Evolutionary conservation across 1,140 invertebrate species (phyloP).

Genomic region (Sweltsa coloradensis): DNA sequence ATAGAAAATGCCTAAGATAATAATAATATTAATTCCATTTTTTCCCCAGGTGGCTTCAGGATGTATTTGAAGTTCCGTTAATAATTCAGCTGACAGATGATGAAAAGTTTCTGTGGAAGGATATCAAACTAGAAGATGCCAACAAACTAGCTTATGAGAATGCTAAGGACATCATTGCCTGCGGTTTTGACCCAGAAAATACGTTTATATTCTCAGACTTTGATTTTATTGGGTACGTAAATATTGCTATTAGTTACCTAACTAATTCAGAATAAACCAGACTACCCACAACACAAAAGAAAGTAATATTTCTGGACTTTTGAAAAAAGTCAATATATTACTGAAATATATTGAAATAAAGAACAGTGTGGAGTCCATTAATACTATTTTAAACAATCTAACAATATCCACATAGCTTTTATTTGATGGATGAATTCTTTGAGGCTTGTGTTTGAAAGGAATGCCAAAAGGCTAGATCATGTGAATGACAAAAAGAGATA

Average conservation of each 20-base stretch:
- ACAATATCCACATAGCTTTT: no score
- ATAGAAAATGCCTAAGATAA: no score
- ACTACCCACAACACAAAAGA: background rate
- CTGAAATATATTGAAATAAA: background rate
- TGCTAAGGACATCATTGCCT: slow-evolving; percentile 96
- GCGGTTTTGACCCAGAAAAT: slow-evolving; percentile 91
- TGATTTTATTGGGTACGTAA: slow-evolving; percentile 78
- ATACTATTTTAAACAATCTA: no score
- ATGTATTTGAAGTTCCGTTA: slow-evolving; percentile 92
- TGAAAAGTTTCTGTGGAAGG: slow-evolving; percentile 97
- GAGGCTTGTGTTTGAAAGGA: no score
- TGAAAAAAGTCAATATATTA: no score
- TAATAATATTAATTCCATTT: no score
- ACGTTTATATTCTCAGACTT: slow-evolving; percentile 97
- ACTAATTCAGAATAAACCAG: slow-evolving; percentile 1
- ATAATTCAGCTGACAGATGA: slow-evolving; percentile 97
- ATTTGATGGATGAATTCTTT: no score
- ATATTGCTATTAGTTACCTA: no score
- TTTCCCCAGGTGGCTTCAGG: slow-evolving; percentile 82
- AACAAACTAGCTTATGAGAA: slow-evolving; percentile 79
- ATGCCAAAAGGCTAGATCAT: no score
- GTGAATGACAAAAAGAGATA: no score
- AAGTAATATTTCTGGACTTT: no score
- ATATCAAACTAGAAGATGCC: slow-evolving; percentile 81
- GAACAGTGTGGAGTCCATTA: background rate